Conservation (phyloP, 2,888 invertebrate genomes). For the Temnothorax unifasciatus region DNA sequence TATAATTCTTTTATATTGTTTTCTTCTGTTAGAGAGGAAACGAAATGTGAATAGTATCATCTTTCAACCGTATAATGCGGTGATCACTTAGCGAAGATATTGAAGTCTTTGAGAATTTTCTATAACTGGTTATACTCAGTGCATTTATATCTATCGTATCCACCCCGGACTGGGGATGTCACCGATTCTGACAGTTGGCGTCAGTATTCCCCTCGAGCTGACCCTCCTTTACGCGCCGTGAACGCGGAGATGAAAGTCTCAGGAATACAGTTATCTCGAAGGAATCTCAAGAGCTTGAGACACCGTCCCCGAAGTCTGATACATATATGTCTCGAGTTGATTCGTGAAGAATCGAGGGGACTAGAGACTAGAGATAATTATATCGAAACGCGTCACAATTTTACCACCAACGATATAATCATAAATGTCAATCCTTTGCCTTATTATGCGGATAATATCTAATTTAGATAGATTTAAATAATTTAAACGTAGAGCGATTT, state of each 20-base stretch:
- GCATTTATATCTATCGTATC: not conserved
- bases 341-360: slow-evolving; percentile 18
- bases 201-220: slow-evolving; percentile 38
- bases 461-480: slow-evolving; percentile 8
- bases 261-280: slow-evolving; percentile 41
- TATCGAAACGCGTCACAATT: slow-evolving; percentile 1
- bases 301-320: slow-evolving; percentile 18
- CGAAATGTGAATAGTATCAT: not conserved
- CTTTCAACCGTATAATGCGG: not conserved
- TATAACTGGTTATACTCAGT: slow-evolving; percentile 22
- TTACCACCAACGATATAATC: not conserved
- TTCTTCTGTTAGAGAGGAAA: not conserved
- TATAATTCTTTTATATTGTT: not conserved
- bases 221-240: slow-evolving; percentile 51
- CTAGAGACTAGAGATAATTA: not conserved
- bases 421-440: not conserved
- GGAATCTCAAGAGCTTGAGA: slow-evolving; percentile 45
- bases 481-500: not conserved
- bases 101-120: slow-evolving; percentile 3
- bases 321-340: slow-evolving; percentile 20
- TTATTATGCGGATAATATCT: not conserved
- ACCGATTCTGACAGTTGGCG: slow-evolving; percentile 43
- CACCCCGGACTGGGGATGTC: slow-evolving; percentile 12
- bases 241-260: slow-evolving; percentile 46
- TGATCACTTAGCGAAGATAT: not conserved